These are phyloP conservation scores for Megaceryle maxima DNA, from an alignment of 2,113 vertebrate genomes.

Conservation along the genomic window DNA sequence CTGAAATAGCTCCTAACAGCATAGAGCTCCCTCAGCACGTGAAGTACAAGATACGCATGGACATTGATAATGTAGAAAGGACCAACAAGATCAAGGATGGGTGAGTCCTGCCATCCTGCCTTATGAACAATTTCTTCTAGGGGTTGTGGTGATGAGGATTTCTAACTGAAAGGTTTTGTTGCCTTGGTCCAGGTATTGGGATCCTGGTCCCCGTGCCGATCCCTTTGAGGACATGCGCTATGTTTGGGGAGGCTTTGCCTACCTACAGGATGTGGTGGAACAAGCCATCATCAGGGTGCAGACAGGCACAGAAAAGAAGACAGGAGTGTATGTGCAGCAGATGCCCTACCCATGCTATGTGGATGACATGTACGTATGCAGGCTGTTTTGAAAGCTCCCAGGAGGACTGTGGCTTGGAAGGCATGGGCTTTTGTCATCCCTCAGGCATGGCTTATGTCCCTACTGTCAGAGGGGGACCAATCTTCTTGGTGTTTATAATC, in stretches of 20 bases:
- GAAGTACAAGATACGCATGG: conserved; percentile 98
- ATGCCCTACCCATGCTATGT: conserved; percentile 99
- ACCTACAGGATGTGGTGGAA: conserved; percentile 93
- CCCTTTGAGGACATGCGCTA: conserved; percentile 98
- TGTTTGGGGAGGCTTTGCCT: conserved; percentile 94
- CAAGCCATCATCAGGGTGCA: conserved; percentile 90
- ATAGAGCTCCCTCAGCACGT: conserved; percentile 83
- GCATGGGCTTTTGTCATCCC: background rate
- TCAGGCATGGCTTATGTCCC: background rate
- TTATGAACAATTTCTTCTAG: background rate
- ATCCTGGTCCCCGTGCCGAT: conserved; percentile 96
- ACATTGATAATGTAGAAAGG: conserved; percentile 97
- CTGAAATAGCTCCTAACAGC: conserved; percentile 77
- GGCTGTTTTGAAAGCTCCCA: background rate
- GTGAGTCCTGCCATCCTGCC: conserved; percentile 65
- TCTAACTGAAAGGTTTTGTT: background rate
- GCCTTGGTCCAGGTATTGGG: conserved; percentile 89
- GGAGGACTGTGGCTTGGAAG: background rate
- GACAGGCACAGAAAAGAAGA: conserved; percentile 88
- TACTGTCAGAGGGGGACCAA: background rate
- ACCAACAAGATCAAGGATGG: conserved; percentile 99
- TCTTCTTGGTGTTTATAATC: background rate
- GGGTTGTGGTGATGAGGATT: background rate
- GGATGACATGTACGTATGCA: conserved; percentile 89
- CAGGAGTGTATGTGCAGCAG: conserved; percentile 94